Evolutionary conservation across 2,888 invertebrate species (phyloP), one percentile per base, ranked within the genome.

Genomic region (Acrobasis consociella): DNA sequence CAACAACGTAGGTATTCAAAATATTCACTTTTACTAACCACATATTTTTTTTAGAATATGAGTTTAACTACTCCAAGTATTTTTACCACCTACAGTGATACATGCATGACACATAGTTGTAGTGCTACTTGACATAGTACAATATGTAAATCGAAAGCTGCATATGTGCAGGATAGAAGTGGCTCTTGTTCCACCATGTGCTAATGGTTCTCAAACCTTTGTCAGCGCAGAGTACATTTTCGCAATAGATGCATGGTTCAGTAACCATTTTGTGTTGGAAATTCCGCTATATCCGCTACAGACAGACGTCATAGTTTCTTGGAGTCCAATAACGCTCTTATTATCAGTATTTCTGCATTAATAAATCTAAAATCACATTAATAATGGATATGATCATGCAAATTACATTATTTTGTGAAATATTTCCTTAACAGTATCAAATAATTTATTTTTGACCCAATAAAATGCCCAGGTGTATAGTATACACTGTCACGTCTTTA

Each of bases 51-150:
- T 1, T 5, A 39, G 8, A 3, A 3, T 22, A 7, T 5, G 39
- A 2, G 2, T 39, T 10, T 39, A 10, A 39, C 39, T 10, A 9
- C 39, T 39, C 10, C 39, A 5, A 13, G 42, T 42, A 42, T 42
- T 42, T 42, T 42, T 10, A 39, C 72, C 72, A 75, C 75, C 64
- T 67, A 65, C 67, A 67, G 68, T 70, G 69, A 72, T 74, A 69
- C 15, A 46, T 58, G 7, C 31, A 31, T 31, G 31, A 31, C 31
- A 31, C 31, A 31, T 31, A 31, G 31, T 31, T 31, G 31, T 31
- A 31, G 31, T 42, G 11, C n/a, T 17, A 56, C 42, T 56, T 56
- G 39, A 56, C 56, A 56, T 39, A 56, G 13, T 49, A 38, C 38
- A 52, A 16, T 50, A 53, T 61, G 31, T 42, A 37, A 46, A 61